Evolutionary conservation across 2,113 vertebrate species (phyloP), one percentile per base, ranked within the genome.

Genomic region (Kryptolebias marmoratus): DNA sequence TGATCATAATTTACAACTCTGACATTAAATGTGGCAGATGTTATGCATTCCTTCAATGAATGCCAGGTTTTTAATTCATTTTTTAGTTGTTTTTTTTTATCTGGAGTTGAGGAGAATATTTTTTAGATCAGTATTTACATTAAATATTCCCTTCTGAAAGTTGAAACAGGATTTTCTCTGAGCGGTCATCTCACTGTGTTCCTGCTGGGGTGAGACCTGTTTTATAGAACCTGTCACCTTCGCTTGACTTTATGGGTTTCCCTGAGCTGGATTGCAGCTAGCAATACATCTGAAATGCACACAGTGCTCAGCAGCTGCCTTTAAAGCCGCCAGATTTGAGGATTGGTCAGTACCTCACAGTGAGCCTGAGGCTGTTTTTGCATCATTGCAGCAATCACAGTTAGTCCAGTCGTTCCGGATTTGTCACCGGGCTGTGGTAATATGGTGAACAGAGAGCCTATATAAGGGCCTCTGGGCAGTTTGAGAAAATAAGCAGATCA

Each of bases 291-390:
- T 72, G 53, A 48, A 49, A 27, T 22, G 39, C 42, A 78, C 76
- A 49, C 56, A 53, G 59, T 45, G 39, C 73, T 56, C 57, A 1
- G 10, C 42, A 67, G 59, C 54, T 64, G 65, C 75, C 79, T 62
- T 58, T 75, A 70, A 84, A 88, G 32, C 67, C 85, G 83, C 61
- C 77, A 84, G 83, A 81, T 86, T 71, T 77, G 50, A 57, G 68
- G 77, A 78, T 76, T 74, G 75, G 68, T 71, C 73, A 39, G 72
- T 73, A 67, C 59, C 73, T 82, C 62, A 67, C 70, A 16, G 64
- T 50, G 12, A 27, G 63, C 83, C 79, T 4, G 2, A 22, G 75
- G 85, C 73, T 70, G 63, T 80, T 84, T 83, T 71, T 63, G 55
- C 66, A 59, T 74, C 2, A 70, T 31, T 1, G 60, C 47, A 18